A percentile compares a stretch with the other conserved stretches of the same genome.
phyloP scores from a whole-genome alignment of 2,113 vertebrate genomes.

The Paradoxurus hermaphroditus region DNA sequence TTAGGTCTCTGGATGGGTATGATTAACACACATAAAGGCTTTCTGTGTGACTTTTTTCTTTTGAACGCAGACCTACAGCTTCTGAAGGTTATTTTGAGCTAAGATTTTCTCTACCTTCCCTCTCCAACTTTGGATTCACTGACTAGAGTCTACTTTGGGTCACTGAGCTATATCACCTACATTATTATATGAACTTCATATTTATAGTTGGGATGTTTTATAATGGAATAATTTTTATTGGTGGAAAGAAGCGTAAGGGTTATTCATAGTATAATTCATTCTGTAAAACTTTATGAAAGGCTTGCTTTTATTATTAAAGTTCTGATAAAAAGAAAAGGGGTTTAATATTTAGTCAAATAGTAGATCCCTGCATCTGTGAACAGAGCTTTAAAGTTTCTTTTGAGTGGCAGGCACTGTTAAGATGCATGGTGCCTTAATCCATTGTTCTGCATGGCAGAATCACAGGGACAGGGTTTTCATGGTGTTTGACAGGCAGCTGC shows the following conservation, averaged over 20 bases:
- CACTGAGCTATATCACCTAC: neutral
- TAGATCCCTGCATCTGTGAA: neutral
- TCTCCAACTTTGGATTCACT: neutral
- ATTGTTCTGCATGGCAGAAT: conserved; percentile 9
- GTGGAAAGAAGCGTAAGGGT: neutral
- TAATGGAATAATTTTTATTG: neutral
- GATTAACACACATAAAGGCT: neutral
- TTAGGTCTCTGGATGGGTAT: neutral
- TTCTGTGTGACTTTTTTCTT: neutral
- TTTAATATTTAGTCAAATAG: neutral
- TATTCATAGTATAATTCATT: neutral
- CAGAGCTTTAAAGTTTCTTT: neutral
- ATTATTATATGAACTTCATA: neutral
- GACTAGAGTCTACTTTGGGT: neutral
- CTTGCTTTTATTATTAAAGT: conserved; percentile 28
- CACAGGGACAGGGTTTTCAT: neutral
- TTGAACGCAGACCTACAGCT: neutral
- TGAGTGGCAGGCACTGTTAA: neutral
- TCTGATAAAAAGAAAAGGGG: neutral
- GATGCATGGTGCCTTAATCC: neutral
- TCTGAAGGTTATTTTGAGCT: neutral
- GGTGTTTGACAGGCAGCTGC: conserved; percentile 36
- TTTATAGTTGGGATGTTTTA: neutral
- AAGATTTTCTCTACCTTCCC: neutral
- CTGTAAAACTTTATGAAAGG: neutral